phyloP scores from a whole-genome alignment of 1,140 invertebrate species.

The Catajapyx aquilonaris region DNA sequence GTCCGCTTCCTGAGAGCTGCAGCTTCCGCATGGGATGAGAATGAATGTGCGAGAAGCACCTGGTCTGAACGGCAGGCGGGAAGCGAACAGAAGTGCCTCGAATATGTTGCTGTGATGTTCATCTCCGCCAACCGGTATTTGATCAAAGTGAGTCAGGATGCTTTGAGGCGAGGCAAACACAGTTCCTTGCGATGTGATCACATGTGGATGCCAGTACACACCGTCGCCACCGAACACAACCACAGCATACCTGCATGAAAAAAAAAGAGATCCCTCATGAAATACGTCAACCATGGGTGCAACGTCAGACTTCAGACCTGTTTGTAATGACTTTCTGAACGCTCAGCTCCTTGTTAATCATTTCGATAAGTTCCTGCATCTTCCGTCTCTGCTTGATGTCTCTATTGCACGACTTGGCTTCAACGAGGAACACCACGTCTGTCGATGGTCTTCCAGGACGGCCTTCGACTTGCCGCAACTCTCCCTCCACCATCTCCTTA shows the following conservation, averaged over 20 bases:
- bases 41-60: slow-evolving; percentile 67
- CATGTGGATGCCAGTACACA: slow-evolving; percentile 42
- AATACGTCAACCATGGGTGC: neutral
- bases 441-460: slow-evolving; percentile 35
- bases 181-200: slow-evolving; percentile 38
- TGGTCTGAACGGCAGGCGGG: slow-evolving; percentile 52
- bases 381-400: slow-evolving; percentile 36
- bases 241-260: slow-evolving; percentile 39
- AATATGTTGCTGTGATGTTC: slow-evolving; percentile 19
- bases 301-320: slow-evolving; percentile 30
- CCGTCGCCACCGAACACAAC: slow-evolving; percentile 57
- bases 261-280: neutral
- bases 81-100: slow-evolving; percentile 47
- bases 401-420: slow-evolving; percentile 60
- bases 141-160: slow-evolving; percentile 31
- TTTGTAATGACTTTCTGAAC: slow-evolving; percentile 36
- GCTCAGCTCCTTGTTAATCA: slow-evolving; percentile 40
- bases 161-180: slow-evolving; percentile 37
- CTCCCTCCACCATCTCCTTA: slow-evolving; percentile 43
- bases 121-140: slow-evolving; percentile 31
- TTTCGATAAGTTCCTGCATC: slow-evolving; percentile 38
- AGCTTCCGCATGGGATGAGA: slow-evolving; percentile 54
- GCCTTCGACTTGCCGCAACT: slow-evolving; percentile 32
- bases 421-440: slow-evolving; percentile 72
- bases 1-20: slow-evolving; percentile 37